Percentiles rank a stretch among this genome's conserved stretches.
phyloP scores from a whole-genome alignment of 2,797 vertebrate genomes.

The Danio albolineatus region DNA sequence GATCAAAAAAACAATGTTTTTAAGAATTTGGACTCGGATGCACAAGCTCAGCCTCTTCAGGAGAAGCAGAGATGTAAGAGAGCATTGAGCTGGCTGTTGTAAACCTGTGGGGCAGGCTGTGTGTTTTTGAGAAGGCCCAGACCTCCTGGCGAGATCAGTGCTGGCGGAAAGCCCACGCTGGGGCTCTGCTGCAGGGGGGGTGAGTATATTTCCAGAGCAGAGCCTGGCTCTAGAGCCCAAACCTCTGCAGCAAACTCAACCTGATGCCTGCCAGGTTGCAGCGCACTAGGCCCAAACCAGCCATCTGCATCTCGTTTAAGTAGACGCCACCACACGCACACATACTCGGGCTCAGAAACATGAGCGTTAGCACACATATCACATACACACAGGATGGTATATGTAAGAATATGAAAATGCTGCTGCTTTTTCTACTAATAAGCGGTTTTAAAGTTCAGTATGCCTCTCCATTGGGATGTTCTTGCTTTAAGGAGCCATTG shows the following conservation, averaged over 20 bases:
- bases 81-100: constrained; percentile 26
- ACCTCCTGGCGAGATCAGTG: constrained; percentile 52
- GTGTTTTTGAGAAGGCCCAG: constrained; percentile 56
- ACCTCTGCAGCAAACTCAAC: constrained; percentile 53
- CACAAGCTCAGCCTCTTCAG: constrained; percentile 14
- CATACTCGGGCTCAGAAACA: constrained; percentile 14
- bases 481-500: not conserved
- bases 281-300: constrained; percentile 44
- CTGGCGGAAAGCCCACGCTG: constrained; percentile 48
- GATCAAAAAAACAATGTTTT: constrained; percentile 25
- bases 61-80: constrained; percentile 3
- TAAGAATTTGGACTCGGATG: constrained; percentile 19
- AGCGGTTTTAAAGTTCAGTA: constrained; percentile 14
- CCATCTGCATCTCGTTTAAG: constrained; percentile 67
- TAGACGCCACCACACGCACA: constrained; percentile 33
- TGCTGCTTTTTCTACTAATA: constrained; percentile 34
- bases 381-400: constrained; percentile 44
- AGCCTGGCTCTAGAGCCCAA: constrained; percentile 41
- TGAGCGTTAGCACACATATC: constrained; percentile 23
- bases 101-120: constrained; percentile 40
- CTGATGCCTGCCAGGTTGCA: constrained; percentile 61
- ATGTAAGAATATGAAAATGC: constrained; percentile 59
- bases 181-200: constrained; percentile 45
- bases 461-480: not conserved
- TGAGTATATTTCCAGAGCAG: constrained; percentile 48